These are phyloP conservation scores for Macrosiphum euphorbiae DNA, from an alignment of 2,888 invertebrate species.

Conservation along the genomic window DNA sequence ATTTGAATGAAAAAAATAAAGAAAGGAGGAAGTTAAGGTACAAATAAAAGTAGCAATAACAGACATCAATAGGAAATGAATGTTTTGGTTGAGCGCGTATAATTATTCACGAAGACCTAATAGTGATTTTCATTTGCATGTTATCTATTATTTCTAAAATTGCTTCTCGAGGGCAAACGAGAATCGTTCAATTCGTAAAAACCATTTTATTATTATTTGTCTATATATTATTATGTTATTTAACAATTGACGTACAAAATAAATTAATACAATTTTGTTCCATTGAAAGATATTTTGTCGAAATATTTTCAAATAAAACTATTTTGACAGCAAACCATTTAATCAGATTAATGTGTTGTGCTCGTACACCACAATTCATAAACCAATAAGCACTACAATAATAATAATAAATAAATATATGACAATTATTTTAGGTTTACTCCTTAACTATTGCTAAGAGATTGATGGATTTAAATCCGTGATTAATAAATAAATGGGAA, in stretches of 20 bases:
- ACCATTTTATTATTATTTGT: not conserved
- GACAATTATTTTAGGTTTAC: not conserved
- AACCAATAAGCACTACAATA: not conserved
- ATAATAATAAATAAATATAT: not conserved
- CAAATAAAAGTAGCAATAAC: conserved; percentile 34
- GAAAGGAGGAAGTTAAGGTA: conserved; percentile 28
- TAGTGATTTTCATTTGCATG: conserved; percentile 51
- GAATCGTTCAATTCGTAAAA: conserved; percentile 19
- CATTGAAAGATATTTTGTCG: not conserved
- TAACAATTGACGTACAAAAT: not conserved
- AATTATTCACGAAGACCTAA: conserved; percentile 58
- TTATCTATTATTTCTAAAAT: conserved; percentile 47
- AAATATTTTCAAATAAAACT: conserved; percentile 10
- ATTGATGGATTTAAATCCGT: not conserved
- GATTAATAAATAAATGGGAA: not conserved
- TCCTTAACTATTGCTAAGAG: not conserved
- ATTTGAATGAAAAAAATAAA: not conserved
- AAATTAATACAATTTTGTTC: not conserved
- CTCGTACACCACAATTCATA: not conserved
- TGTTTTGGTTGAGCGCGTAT: conserved; percentile 58
- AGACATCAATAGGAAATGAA: conserved; percentile 57
- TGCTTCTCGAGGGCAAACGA: conserved; percentile 24
- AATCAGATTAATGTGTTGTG: not conserved
- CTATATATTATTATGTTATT: not conserved
- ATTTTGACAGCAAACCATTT: not conserved